Base-by-base conservation (phyloP, 2,797 vertebrate genomes). In the Pangasius mekongensis region DNA sequence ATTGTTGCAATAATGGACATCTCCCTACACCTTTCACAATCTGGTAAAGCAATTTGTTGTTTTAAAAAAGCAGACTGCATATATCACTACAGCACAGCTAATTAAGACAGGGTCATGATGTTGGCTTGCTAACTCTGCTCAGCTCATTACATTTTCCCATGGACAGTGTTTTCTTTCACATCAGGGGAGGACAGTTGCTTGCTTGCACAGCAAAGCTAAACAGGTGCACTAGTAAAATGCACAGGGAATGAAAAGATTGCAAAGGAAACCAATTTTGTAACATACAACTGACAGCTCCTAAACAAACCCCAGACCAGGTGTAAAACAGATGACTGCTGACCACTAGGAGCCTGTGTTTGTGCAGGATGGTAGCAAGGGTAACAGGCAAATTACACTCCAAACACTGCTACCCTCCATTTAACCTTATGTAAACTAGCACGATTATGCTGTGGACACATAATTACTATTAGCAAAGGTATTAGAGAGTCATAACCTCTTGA, bases 131-230 rank as follows among this genome's bases (percentile, higher is more conserved):
- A 83, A 54, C 85, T 67, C n/a, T 54, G 52, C 85, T 87, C 30
- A 84, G 30, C 84, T 83, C 58, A 43, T 73, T 36, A n/a, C 52
- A 84, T 87, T 89, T 87, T 89, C 73, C 39, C 71, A 87, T 43
- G 54, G 33, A 54, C 20, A 49, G 83, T 78, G 82, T 78, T 89
- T 81, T 89, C 81, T 84, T 84, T 87, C 39, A 43, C 74, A 78
- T 87, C 39, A 84, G 81, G 81, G 85, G 88, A 77, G 86, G 81
- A 84, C 85, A 87, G 81, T 80, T 87, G 86, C 64, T 89, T 58
- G 36, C 85, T 89, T 87, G 43, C 86, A 64, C 88, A 85, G 85
- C 88, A 89, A 84, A 89, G 49, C n/a, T 52, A 64, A 84, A 89
- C 73, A 87, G 86, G 86, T 87, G 88, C 74, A 62, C 33, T 60